phyloP scores from a whole-genome alignment of 2,888 invertebrate genomes.

The Monopis laevigella region DNA sequence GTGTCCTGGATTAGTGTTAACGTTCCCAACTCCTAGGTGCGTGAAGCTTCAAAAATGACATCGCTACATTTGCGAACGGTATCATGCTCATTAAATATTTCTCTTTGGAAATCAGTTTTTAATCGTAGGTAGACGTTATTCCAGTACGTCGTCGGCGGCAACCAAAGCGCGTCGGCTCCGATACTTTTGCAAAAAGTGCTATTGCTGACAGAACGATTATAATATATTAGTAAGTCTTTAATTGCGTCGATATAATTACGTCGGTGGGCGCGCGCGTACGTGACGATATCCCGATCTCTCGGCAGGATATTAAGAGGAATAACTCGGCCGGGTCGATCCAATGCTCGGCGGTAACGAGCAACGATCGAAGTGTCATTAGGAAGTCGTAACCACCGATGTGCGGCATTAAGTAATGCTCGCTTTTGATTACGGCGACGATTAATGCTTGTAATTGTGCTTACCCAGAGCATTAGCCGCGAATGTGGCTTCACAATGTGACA shows the following conservation, averaged over 20 bases:
- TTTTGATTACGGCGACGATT: slow-evolving; percentile 42
- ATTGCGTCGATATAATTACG: slow-evolving; percentile 65
- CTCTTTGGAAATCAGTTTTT: not conserved
- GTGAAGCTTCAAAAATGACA: too few species aligned
- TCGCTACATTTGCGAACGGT: too few species aligned
- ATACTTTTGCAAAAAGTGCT: slow-evolving; percentile 51
- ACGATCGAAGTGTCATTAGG: slow-evolving; percentile 66
- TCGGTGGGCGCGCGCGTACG: slow-evolving; percentile 42
- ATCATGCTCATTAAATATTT: too few species aligned
- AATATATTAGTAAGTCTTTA: slow-evolving; percentile 65
- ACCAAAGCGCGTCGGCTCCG: slow-evolving; percentile 7
- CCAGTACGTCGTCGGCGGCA: slow-evolving; percentile 5
- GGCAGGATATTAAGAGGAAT: slow-evolving; percentile 19
- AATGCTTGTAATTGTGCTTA: slow-evolving; percentile 48
- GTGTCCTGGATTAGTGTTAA: too few species aligned
- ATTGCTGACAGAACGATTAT: slow-evolving; percentile 63
- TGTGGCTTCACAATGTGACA: slow-evolving; percentile 1
- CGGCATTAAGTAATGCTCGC: slow-evolving; percentile 54
- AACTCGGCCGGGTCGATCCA: slow-evolving; percentile 43
- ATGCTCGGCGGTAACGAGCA: slow-evolving; percentile 62
- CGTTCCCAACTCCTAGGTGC: too few species aligned
- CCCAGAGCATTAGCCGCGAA: slow-evolving; percentile 2
- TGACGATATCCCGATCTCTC: slow-evolving; percentile 60
- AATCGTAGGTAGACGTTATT: not conserved
- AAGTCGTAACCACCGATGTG: slow-evolving; percentile 58